These are phyloP conservation scores for Hippolais icterina DNA, from an alignment of 2,113 vertebrate genomes.

Conservation along the genomic window DNA sequence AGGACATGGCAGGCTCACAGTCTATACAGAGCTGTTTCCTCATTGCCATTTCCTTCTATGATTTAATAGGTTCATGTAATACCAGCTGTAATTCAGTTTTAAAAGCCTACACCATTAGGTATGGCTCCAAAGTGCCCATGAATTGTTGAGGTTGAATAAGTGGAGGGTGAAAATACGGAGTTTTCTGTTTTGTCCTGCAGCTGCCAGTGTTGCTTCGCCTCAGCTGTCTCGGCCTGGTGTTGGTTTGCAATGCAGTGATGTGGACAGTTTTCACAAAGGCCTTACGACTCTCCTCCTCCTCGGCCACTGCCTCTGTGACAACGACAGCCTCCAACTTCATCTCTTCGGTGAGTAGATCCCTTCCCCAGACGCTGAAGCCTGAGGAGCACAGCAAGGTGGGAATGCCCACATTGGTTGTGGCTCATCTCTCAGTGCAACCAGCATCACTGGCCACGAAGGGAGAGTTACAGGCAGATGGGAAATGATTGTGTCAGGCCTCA, in stretches of 20 bases:
- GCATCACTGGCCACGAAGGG: rapidly evolving
- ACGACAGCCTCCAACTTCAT: slow-evolving; percentile 91
- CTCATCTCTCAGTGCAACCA: background rate
- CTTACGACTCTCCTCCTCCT: slow-evolving; percentile 89
- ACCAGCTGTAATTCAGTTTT: background rate
- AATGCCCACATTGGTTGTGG: rapidly evolving
- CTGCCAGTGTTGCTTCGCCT: slow-evolving; percentile 77
- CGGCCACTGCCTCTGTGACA: slow-evolving; percentile 87
- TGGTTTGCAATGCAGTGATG: slow-evolving; percentile 87
- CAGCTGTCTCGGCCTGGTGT: slow-evolving; percentile 78
- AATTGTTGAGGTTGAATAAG: background rate
- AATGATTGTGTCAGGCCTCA: background rate
- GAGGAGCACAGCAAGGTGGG: background rate
- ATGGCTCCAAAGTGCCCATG: background rate
- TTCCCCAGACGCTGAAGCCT: background rate
- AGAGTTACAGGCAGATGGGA: background rate
- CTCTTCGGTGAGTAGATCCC: slow-evolving; percentile 82
- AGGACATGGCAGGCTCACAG: background rate
- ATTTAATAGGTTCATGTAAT: background rate
- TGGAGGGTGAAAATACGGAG: rapidly evolving
- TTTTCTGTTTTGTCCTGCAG: slow-evolving; percentile 60
- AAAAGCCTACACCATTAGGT: background rate
- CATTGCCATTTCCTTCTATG: background rate
- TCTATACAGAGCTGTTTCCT: background rate
- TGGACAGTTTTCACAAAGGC: slow-evolving; percentile 93